Percentiles rank a stretch among this genome's conserved stretches.
Conservation (phyloP, 2,888 invertebrate species). For the Gerris lacustris region DNA sequence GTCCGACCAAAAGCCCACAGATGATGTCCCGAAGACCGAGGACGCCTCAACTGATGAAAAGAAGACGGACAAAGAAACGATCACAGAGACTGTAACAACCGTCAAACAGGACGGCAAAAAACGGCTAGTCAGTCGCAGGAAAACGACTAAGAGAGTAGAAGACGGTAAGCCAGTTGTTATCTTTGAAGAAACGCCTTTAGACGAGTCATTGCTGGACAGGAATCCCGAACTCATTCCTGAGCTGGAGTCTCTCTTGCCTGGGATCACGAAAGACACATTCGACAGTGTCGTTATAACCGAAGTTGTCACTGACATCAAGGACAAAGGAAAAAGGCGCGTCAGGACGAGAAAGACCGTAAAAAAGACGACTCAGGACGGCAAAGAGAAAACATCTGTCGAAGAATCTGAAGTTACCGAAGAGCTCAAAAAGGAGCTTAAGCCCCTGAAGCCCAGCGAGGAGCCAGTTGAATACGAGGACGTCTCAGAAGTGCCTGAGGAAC, state of each 20-base stretch:
- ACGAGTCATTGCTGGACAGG: neutral
- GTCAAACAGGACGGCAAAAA: neutral
- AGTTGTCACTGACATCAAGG: neutral
- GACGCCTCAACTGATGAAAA: no score
- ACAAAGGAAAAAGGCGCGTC: neutral
- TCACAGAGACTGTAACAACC: neutral
- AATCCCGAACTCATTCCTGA: neutral
- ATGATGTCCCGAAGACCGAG: neutral
- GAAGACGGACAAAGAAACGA: neutral
- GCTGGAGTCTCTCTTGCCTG: neutral
- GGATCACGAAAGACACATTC: neutral
- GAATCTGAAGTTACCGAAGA: no score
- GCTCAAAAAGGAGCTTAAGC: no score
- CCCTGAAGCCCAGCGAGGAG: no score
- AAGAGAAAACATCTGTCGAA: no score
- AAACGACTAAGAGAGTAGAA: neutral
- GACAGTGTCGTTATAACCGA: neutral
- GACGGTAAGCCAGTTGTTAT: neutral
- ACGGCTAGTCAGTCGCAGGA: neutral
- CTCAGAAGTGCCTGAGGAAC: no score
- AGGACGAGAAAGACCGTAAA: neutral
- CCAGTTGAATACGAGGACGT: no score
- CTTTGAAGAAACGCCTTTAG: neutral
- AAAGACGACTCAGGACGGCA: no score
- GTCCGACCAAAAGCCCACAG: neutral